These are phyloP conservation scores for Xestia c-nigrum DNA, from an alignment of 2,888 invertebrate species.

Conservation along the genomic window DNA sequence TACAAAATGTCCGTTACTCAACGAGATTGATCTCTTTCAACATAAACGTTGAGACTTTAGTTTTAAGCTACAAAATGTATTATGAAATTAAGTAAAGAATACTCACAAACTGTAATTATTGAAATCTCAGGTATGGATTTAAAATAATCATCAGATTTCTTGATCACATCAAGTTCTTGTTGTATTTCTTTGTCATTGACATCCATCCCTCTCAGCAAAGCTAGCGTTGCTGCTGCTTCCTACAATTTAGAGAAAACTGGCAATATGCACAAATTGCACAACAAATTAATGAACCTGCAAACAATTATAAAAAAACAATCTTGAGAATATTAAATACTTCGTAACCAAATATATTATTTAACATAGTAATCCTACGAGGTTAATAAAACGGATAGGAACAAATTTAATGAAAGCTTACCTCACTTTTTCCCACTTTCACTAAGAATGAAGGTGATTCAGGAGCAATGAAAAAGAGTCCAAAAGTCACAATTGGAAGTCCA, in stretches of 20 bases:
- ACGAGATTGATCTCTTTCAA: background rate
- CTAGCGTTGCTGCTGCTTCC: conserved; percentile 75
- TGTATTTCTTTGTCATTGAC: conserved; percentile 72
- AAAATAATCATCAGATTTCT: conserved; percentile 73
- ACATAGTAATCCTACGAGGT: background rate
- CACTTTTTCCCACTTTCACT: conserved; percentile 74
- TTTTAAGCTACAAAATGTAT: background rate
- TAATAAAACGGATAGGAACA: background rate
- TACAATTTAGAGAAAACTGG: conserved; percentile 62
- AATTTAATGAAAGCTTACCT: conserved; percentile 71
- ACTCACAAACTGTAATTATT: conserved; percentile 77
- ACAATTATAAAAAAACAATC: conserved; percentile 17
- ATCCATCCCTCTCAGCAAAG: conserved; percentile 76
- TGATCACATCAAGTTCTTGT: conserved; percentile 74
- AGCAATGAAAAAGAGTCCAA: conserved; percentile 71
- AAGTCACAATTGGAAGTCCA: conserved; percentile 68
- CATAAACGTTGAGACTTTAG: background rate
- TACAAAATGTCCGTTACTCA: too few relatives aligned
- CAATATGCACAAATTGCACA: conserved; percentile 12
- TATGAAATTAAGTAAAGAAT: background rate
- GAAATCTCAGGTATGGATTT: conserved; percentile 76
- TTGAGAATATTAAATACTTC: conserved; percentile 10
- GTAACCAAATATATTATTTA: background rate
- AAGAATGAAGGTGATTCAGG: conserved; percentile 83
- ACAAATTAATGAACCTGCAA: conserved; percentile 29